These are phyloP conservation scores for Laterallus jamaicensis DNA, from an alignment of 2,113 vertebrate genomes.

Conservation along the genomic window DNA sequence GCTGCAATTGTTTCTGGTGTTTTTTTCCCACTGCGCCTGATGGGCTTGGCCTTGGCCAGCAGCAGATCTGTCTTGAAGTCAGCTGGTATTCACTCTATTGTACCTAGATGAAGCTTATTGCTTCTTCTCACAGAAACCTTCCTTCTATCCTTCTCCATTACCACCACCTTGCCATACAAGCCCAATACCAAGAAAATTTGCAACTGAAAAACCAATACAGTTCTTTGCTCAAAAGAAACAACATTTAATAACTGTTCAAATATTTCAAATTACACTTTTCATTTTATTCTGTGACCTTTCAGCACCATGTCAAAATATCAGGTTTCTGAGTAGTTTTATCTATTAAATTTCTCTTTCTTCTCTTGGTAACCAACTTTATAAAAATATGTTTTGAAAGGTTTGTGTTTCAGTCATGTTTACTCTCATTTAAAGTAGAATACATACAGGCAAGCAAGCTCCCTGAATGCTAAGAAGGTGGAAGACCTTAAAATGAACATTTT, in stretches of 20 bases:
- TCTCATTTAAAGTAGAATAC: not conserved
- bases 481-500: not conserved
- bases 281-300: not conserved
- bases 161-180: too few species aligned
- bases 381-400: not conserved
- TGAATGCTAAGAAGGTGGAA: not conserved
- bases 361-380: not conserved
- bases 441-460: rapidly evolving
- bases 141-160: too few species aligned
- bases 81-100: too few species aligned
- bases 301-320: not conserved
- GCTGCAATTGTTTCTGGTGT: too few species aligned
- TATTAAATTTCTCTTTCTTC: not conserved
- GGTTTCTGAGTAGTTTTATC: not conserved
- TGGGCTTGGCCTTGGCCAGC: too few species aligned
- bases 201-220: not conserved
- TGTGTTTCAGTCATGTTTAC: not conserved
- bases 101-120: too few species aligned
- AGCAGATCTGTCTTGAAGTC: too few species aligned
- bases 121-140: too few species aligned
- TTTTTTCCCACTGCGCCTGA: too few species aligned
- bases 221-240: not conserved
- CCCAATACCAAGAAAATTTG: not conserved
- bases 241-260: not conserved
- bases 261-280: not conserved